A percentile compares a stretch with the other conserved stretches of the same genome.
These are phyloP conservation scores for Gymnopithys bicolor DNA, from an alignment of 2,797 vertebrate species.

Conservation along the genomic window DNA sequence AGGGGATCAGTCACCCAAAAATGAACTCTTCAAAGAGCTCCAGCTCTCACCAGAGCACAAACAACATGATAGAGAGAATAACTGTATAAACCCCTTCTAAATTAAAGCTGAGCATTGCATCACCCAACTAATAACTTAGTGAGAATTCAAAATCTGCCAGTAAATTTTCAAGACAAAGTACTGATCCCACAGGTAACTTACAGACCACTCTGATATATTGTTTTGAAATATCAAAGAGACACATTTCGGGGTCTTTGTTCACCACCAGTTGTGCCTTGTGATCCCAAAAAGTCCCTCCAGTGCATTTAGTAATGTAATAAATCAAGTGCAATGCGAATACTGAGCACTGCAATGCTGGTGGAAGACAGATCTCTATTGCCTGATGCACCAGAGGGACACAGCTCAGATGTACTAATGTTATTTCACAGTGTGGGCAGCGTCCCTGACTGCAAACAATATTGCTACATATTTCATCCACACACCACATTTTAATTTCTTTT, in stretches of 20 bases:
- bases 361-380: background rate
- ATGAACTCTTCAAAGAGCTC: background rate
- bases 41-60: background rate
- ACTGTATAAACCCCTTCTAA: background rate
- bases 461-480: background rate
- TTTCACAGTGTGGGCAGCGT: background rate
- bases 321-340: background rate
- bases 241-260: background rate
- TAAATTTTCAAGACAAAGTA: background rate
- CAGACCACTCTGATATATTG: background rate
- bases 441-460: background rate
- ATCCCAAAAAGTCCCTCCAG: background rate
- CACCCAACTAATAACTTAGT: background rate
- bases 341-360: background rate
- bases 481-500: background rate
- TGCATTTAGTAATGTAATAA: background rate
- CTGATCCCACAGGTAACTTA: background rate
- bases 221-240: background rate
- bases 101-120: background rate
- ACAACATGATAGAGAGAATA: background rate
- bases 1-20: background rate
- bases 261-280: background rate
- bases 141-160: background rate
- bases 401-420: background rate
- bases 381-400: background rate